These are phyloP conservation scores for Hyaena hyaena DNA, from an alignment of 2,113 vertebrate species.

Conservation along the genomic window DNA sequence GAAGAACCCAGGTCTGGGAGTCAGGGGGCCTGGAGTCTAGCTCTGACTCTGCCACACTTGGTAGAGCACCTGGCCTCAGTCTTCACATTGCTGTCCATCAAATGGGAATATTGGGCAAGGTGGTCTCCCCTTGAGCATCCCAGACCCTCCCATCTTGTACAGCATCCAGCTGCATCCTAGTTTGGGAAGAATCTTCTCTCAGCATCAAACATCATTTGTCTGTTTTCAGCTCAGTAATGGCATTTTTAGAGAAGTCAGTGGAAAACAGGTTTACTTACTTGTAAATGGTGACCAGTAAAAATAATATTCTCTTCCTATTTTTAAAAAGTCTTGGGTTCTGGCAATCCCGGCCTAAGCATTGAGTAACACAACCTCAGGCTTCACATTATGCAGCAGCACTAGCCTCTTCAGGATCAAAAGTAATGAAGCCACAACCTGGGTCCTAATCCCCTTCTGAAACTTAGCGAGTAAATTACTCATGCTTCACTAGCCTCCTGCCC, in stretches of 20 bases:
- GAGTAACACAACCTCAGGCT: not conserved
- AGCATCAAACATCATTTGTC: not conserved
- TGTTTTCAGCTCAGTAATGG: not conserved
- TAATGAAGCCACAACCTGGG: too few relatives aligned
- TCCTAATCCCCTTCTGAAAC: not conserved
- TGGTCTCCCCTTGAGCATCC: fast-evolving
- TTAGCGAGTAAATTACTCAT: not conserved
- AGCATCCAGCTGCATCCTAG: not conserved
- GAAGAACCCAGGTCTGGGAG: not conserved
- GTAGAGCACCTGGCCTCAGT: fast-evolving
- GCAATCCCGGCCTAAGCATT: fast-evolving
- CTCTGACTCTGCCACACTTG: not conserved
- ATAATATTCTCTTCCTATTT: not conserved
- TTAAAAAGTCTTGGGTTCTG: not conserved
- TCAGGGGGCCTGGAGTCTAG: not conserved
- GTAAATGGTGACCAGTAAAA: not conserved
- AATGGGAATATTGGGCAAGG: fast-evolving
- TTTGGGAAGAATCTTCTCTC: not conserved
- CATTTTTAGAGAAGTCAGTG: not conserved
- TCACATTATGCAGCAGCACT: too few relatives aligned
- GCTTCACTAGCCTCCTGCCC: not conserved
- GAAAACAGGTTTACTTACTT: not conserved
- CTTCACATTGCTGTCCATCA: not conserved
- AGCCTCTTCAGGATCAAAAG: not conserved
- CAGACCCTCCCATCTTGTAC: not conserved